These are phyloP conservation scores for Odontothrips loti DNA, from an alignment of 2,888 invertebrate genomes.

Conservation along the genomic window DNA sequence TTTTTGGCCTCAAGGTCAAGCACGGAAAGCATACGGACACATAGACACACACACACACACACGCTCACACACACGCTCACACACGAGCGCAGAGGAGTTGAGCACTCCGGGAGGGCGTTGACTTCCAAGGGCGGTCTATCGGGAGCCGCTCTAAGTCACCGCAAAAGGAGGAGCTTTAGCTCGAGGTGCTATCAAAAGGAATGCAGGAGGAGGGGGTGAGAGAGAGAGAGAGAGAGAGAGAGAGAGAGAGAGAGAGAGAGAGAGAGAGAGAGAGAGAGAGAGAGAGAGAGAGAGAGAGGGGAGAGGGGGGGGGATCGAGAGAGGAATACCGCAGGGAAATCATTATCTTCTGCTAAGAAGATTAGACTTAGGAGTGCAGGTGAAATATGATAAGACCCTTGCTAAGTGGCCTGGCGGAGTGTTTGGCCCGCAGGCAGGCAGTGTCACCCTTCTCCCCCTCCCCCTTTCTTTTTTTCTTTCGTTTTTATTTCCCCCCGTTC, in stretches of 20 bases:
- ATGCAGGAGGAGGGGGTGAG: not conserved
- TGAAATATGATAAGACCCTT: conserved; percentile 23
- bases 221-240: not conserved
- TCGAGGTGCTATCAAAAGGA: too few relatives aligned
- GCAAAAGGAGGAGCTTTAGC: too few relatives aligned
- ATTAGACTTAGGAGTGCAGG: conserved; percentile 26
- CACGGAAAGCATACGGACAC: not conserved
- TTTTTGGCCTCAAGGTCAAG: too few relatives aligned
- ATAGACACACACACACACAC: not conserved
- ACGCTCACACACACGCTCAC: not conserved
- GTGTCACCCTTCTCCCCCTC: not conserved
- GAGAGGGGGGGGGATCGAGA: not conserved
- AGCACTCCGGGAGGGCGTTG: too few relatives aligned
- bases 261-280: not conserved
- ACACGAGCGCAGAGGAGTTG: not conserved
- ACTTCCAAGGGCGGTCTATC: too few relatives aligned
- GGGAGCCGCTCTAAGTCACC: too few relatives aligned
- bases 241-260: not conserved
- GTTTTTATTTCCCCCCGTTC: not conserved
- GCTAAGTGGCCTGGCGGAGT: not conserved
- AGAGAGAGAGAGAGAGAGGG: not conserved
- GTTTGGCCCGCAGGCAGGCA: not conserved
- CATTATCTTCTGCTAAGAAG: conserved; percentile 17
- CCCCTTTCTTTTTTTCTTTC: not conserved
- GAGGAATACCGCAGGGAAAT: conserved; percentile 18